phyloP scores from a whole-genome alignment of 2,113 vertebrate species.

The Galemys pyrenaicus region DNA sequence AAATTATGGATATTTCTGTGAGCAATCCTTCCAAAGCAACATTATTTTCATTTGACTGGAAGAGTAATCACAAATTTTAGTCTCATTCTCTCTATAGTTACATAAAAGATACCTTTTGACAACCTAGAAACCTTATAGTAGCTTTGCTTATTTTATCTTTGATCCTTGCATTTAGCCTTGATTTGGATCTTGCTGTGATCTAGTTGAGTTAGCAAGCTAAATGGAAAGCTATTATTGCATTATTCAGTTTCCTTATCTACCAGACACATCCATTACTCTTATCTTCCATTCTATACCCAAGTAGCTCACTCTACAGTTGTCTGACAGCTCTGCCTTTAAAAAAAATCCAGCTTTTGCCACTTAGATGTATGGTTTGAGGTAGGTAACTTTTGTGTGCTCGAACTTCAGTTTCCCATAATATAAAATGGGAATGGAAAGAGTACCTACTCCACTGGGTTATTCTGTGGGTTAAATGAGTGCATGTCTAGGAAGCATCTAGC shows the following conservation, averaged over 20 bases:
- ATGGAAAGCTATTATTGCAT: conserved; percentile 13
- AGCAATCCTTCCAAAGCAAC: conserved; percentile 40
- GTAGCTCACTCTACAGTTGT: not conserved
- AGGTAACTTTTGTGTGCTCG: too few relatives aligned
- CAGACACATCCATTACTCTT: not conserved
- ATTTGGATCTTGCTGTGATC: not conserved
- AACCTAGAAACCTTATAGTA: not conserved
- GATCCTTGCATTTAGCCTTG: not conserved
- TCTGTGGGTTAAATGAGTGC: not conserved
- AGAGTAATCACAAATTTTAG: not conserved
- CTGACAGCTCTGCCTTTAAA: not conserved
- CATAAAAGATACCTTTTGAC: not conserved
- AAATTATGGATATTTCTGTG: conserved; percentile 52
- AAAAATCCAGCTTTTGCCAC: not conserved
- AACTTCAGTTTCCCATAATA: not conserved
- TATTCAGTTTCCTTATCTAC: not conserved
- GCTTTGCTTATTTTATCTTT: conserved; percentile 50
- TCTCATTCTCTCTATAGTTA: not conserved
- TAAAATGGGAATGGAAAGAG: conserved; percentile 3
- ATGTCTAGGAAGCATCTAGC: not conserved
- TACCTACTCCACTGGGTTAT: not conserved
- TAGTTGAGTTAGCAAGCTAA: not conserved
- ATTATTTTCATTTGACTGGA: conserved; percentile 28
- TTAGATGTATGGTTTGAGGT: not conserved
- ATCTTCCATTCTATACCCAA: not conserved